Evolutionary conservation across 2,888 invertebrate species (phyloP), one percentile per base, ranked within the genome.

Genomic region (Polymixis lichenea): DNA sequence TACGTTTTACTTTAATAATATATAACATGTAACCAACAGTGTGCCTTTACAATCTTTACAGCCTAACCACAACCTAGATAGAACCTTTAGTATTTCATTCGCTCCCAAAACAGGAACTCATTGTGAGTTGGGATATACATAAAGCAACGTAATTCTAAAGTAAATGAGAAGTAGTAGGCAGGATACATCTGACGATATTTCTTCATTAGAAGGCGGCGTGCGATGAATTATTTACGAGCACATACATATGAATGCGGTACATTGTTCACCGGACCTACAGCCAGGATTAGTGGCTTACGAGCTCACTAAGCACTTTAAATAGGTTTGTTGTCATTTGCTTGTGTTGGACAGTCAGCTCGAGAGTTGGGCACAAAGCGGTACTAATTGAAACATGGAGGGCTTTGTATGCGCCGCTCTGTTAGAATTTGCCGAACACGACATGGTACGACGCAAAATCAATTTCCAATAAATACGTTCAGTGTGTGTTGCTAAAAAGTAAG

Each of bases 151-250:
- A 73, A 77, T 49, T 73, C 22, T 73, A 64, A 71, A 43, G 60
- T 55, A 71, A 82, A 82, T 82, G 67, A 65, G 68, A 32, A 62
- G 73, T 58, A 65, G 62, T 19, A 28, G 60, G 64, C 60, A 25
- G 71, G 67, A 78, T 65, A 68, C 66, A 78, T 66, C 65, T 51
- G 67, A 25, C 55, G 64, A 86, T 80, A 80, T 77, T 78, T 86
- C 84, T 86, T 86, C 78, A 86, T 86, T 86, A 84, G 68, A 61
- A 67, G 46, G 55, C 32, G 25, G 65, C 71, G 60, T 38, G 28
- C 38, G 55, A 80, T 86, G 80, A 86, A 86, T 86, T 86, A 86
- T 86, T 86, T 81, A 86, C 78, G 28, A 51, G 28, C 60, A 56
- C 77, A 80, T 82, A 72, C 78, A 80, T 82, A 86, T 76, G 78